phyloP scores from a whole-genome alignment of 1,140 invertebrate genomes.

The Metopolophium dirhodum region DNA sequence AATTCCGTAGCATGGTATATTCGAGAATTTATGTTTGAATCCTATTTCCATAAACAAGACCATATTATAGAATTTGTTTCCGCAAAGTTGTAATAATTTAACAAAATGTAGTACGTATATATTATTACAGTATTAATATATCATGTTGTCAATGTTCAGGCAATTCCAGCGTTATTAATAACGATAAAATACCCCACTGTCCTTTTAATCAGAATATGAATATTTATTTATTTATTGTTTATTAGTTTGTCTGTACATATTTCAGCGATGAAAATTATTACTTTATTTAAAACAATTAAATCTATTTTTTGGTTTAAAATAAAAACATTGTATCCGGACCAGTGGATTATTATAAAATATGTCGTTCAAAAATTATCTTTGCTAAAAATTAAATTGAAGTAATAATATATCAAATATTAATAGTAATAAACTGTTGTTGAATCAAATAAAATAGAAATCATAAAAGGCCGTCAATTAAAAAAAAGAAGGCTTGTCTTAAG shows the following conservation, averaged over 20 bases:
- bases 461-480: not conserved
- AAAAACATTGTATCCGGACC: too few relatives aligned
- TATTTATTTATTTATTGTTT: conserved; percentile 21
- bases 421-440: not conserved
- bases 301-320: not conserved
- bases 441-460: not conserved
- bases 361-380: not conserved
- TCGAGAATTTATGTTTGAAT: not conserved
- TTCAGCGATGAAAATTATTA: not conserved
- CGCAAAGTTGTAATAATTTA: not conserved
- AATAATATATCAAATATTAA: not conserved
- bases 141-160: not conserved
- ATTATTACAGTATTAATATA: not conserved
- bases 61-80: conserved; percentile 22
- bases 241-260: not conserved
- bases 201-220: not conserved
- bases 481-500: not conserved
- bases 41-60: not conserved
- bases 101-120: not conserved
- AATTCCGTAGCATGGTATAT: not conserved
- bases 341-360: not conserved
- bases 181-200: not conserved
- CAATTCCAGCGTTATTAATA: not conserved
- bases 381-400: not conserved
- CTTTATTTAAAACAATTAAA: not conserved